These are phyloP conservation scores for Megaceryle torquata DNA, from an alignment of 2,113 vertebrate species.

Conservation along the genomic window DNA sequence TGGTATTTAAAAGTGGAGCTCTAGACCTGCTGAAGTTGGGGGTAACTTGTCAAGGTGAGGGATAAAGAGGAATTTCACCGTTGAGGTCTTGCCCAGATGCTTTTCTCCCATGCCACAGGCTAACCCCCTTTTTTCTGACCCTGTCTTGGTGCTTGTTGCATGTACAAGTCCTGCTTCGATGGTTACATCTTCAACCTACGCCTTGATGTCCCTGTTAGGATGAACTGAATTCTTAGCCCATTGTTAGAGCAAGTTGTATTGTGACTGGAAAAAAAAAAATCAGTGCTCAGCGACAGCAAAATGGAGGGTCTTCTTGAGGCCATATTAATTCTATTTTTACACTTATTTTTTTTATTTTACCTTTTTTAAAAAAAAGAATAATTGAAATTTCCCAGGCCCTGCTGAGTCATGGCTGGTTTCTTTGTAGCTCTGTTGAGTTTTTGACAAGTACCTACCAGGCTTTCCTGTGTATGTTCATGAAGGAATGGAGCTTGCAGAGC, in stretches of 20 bases:
- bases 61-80: background rate
- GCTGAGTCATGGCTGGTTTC: constrained; percentile 18
- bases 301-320: background rate
- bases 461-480: rapidly evolving
- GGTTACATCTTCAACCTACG: background rate
- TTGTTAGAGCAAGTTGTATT: background rate
- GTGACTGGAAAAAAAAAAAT: background rate
- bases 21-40: background rate
- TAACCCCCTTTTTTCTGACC: background rate
- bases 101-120: background rate
- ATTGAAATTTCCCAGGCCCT: background rate
- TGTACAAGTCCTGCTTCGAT: background rate
- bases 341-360: background rate
- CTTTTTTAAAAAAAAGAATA: background rate
- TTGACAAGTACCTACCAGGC: background rate
- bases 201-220: rapidly evolving
- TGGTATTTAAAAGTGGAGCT: background rate
- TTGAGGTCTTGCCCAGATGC: background rate
- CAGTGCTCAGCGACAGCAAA: background rate
- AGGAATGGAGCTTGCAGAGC: background rate
- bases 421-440: background rate
- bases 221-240: background rate
- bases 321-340: background rate
- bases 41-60: background rate
- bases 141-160: rapidly evolving